Base-by-base conservation (phyloP, 2,888 invertebrate species). In the Phyllotreta striolata region DNA sequence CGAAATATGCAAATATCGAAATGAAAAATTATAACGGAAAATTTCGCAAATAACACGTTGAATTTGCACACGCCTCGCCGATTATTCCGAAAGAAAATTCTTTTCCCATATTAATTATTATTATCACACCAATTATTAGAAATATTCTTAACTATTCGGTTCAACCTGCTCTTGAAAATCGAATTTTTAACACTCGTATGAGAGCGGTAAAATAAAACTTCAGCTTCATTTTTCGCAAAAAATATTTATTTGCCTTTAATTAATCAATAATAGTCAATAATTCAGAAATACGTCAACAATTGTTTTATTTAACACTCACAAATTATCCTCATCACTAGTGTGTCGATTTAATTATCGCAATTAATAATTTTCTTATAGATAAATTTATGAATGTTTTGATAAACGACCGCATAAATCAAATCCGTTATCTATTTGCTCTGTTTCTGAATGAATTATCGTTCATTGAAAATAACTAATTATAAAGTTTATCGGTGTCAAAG, bases 391-490 rank as follows among this genome's bases (percentile, higher is more conserved):
- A 12, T 52, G 40, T 40, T 54, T 54, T 40, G 54, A 54, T 54
- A 39, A 54, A 54, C 24, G 14, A 39, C 40, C 39, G 8, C 40
- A 55, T 55, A 55, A 55, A 55, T 55, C 55, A 55, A 24, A 34
- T 55, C 34, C 10, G 7, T 55, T 55, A 55, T 55, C 55, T 40
- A 6, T 40, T 41, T 55, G 43, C 24, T 41, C 40, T 13, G 55
- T 43, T 55, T 41, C 24, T 55, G 41, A 55, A 55, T 55, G 55
- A 55, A 55, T 55, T 41, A 55, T 55, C 24, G 9, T 55, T 55
- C 55, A 55, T 55, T 55, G 43, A 55, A 43, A 34, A 40, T 54
- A 54, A 54, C 34, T 34, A 55, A 55, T 55, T 55, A 55, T 40
- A 55, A 55, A 41, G 55, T 40, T 55, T 43, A 55, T 55, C 55